Evolutionary conservation across 2,113 vertebrate genomes (phyloP), one percentile per base, ranked within the genome.

Genomic region (Rhagologus leucostigma): DNA sequence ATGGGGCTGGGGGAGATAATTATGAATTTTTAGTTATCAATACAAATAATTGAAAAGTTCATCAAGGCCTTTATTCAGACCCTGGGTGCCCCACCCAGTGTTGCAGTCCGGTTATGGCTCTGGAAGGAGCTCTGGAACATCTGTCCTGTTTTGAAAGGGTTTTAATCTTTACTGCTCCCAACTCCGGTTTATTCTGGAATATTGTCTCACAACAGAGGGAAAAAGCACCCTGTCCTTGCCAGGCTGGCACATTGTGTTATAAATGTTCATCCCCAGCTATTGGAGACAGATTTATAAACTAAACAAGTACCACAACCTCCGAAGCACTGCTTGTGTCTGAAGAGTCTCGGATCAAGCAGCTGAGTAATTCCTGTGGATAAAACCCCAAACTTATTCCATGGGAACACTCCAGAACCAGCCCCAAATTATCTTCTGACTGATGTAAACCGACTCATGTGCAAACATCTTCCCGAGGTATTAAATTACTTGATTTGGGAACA

Each of bases 281-380:
- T 20, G 41, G 50, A 96, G 92, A 49, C 37, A 89, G 90, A 93
- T 95, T 93, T 93, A 93, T 73, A 84, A 87, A 91, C 55, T 74
- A 89, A 95, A 91, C 87, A 87, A 87, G n/a, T 24, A 12, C 57
- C 73, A 80, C 84, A 84, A 87, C 73, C 92, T 91, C 81, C 8
- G 21, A 44, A 91, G 73, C 81, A 33, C 63, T 21, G 46, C 64
- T 71, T 23, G 60, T 63, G 64, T 41, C 76, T 89, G 90, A 74
- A 47, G 63, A 73, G 44, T 18, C 87, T 69, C 7, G 0, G 42
- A 33, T 73, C 63, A 22, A 80, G 71, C 79, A 70, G 64, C 78
- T 32, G 62, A 86, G 63, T 27, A 77, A 77, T 60, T 94, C 63
- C 81, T 39, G 33, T 1, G 46, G 63, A 69, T 69, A 55, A 62